Conservation (phyloP, 2,888 invertebrate species). For the Oligia fasciuncula region DNA sequence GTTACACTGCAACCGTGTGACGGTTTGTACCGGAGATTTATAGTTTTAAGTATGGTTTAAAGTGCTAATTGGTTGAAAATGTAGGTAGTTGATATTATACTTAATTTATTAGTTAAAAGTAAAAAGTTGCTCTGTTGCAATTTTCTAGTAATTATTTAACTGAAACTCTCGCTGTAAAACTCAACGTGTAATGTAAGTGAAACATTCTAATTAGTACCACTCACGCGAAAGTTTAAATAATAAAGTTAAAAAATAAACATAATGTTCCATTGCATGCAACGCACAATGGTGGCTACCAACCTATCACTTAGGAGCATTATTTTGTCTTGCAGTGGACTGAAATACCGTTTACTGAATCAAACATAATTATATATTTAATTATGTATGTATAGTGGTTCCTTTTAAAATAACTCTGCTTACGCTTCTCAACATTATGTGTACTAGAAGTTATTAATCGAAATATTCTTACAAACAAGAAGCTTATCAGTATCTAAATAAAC, state of each 20-base stretch:
- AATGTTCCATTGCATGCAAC: conserved; percentile 12
- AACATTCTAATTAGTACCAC: conserved; percentile 31
- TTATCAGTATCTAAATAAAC: conserved; percentile 3
- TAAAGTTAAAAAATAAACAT: neutral
- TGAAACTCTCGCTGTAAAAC: neutral
- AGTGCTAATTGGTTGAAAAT: no score
- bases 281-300: neutral
- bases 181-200: neutral
- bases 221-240: conserved; percentile 9
- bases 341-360: neutral
- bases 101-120: no score
- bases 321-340: neutral
- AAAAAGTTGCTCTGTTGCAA: neutral
- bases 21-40: no score
- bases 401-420: neutral
- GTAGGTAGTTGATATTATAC: neutral
- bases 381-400: neutral
- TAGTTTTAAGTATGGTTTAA: no score
- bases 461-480: neutral
- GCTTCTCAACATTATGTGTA: neutral
- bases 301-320: neutral
- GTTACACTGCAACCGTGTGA: no score
- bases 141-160: conserved; percentile 11
- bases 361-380: neutral
- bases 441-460: no score